Evolutionary conservation across 2,113 vertebrate genomes (phyloP).

Genomic region (Oryzias melastigma): DNA sequence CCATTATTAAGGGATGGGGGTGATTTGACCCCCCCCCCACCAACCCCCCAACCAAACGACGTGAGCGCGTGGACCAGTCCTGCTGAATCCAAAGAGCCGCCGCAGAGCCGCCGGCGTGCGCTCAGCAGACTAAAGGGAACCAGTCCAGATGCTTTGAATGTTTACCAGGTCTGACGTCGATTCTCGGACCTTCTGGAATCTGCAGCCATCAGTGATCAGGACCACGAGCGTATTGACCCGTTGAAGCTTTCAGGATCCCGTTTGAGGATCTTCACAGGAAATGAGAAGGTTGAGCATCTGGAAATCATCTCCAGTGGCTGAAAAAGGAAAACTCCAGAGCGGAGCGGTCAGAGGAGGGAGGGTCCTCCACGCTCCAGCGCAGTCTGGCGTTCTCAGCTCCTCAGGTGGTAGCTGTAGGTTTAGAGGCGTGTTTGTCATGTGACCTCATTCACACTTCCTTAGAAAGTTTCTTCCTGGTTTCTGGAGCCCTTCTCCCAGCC

Average conservation of each 20-base stretch:
- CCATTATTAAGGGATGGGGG: neutral
- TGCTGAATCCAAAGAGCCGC: constrained; percentile 41
- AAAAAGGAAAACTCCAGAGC: too few relatives aligned
- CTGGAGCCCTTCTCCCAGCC: neutral
- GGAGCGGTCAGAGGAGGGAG: too few relatives aligned
- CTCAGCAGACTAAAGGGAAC: neutral
- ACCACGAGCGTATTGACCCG: constrained; percentile 12
- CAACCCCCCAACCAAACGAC: constrained; percentile 4
- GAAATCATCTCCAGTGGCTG: too few relatives aligned
- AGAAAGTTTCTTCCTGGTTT: neutral
- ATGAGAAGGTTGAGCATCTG: neutral
- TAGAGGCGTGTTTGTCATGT: constrained; percentile 29
- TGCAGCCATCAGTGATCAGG: too few relatives aligned
- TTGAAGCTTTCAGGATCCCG: neutral
- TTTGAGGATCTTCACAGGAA: constrained; percentile 21
- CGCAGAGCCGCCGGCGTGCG: neutral
- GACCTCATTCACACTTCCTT: constrained; percentile 32
- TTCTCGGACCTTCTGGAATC: too few relatives aligned
- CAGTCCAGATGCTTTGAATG: too few relatives aligned
- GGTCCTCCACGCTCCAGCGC: neutral
- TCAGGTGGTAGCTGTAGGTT: constrained; percentile 16
- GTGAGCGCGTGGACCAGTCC: neutral
- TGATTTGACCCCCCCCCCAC: neutral
- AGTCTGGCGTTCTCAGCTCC: neutral
- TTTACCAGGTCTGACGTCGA: too few relatives aligned